Evolutionary conservation across 1,140 invertebrate genomes (phyloP).

Genomic region (Ditylenchus dipsaci): DNA sequence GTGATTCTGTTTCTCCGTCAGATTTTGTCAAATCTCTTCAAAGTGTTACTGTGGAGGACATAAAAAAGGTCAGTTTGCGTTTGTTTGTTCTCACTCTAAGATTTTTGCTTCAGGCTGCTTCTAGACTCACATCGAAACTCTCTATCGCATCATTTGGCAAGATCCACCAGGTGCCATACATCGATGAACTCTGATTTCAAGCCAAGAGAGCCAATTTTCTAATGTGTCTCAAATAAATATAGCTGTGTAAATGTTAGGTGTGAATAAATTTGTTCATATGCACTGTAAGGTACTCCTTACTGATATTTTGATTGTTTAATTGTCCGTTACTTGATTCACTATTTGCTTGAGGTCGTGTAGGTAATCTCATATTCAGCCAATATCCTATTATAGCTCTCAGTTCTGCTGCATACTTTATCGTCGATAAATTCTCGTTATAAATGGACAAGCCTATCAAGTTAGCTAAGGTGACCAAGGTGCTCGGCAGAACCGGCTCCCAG

Average conservation of each 20-base stretch:
- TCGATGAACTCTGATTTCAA: conserved; percentile 43
- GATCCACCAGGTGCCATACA: conserved; percentile 50
- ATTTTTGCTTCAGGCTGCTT: conserved; percentile 45
- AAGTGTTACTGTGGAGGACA: conserved; percentile 41
- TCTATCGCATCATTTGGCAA: conserved; percentile 51
- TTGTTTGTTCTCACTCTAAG: conserved; percentile 7
- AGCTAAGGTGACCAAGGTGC: conserved; percentile 73
- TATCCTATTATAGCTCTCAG: no score
- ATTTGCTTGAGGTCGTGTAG: no score
- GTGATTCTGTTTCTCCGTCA: conserved; percentile 32
- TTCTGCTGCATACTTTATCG: no score
- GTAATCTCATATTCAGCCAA: no score
- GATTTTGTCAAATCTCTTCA: conserved; percentile 44
- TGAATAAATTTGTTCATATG: no score
- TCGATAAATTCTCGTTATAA: neutral
- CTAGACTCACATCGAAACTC: conserved; percentile 45
- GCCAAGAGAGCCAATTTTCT: neutral
- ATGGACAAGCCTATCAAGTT: conserved; percentile 58
- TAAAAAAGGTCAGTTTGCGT: conserved; percentile 45
- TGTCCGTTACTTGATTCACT: no score
- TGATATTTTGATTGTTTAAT: no score
- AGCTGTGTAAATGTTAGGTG: no score
- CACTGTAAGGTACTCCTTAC: no score
- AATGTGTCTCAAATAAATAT: no score
- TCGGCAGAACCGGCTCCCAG: conserved; percentile 94